These are phyloP conservation scores for Temnothorax unifasciatus DNA, from an alignment of 2,888 invertebrate species.

Conservation along the genomic window DNA sequence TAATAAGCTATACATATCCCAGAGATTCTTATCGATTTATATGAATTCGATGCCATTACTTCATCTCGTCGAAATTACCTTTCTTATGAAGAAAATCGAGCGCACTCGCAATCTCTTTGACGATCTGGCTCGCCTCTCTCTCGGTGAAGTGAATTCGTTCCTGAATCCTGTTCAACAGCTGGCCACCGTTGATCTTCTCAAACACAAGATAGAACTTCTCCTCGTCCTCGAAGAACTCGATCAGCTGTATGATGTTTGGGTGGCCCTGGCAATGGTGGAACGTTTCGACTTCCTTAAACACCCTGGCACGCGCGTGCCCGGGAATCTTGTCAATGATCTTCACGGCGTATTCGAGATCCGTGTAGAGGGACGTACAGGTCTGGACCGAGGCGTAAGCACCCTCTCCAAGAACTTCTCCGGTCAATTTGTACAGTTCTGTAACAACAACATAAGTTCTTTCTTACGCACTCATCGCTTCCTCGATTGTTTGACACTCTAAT, in stretches of 20 bases:
- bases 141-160: constrained; percentile 97
- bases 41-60: background rate
- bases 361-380: constrained; percentile 96
- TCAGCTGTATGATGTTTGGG: constrained; percentile 98
- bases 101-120: constrained; percentile 97
- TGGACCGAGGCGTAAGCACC: constrained; percentile 99
- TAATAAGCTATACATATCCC: background rate
- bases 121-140: constrained; percentile 97
- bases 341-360: constrained; percentile 97
- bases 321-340: constrained; percentile 99
- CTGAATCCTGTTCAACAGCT: constrained; percentile 97
- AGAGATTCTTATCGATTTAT: background rate
- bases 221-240: constrained; percentile 99
- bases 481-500: background rate
- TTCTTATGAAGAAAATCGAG: constrained; percentile 98
- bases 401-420: constrained; percentile 97
- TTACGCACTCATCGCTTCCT: background rate
- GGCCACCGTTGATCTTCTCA: constrained; percentile 98
- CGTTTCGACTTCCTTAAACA: constrained; percentile 99
- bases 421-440: constrained; percentile 97
- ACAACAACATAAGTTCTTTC: constrained; percentile 64
- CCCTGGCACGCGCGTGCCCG: constrained; percentile 96
- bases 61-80: constrained; percentile 86
- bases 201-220: constrained; percentile 99
- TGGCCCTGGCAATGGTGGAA: constrained; percentile 99